Evolutionary conservation across 2,888 invertebrate genomes (phyloP).

Genomic region (Pammene aurita): DNA sequence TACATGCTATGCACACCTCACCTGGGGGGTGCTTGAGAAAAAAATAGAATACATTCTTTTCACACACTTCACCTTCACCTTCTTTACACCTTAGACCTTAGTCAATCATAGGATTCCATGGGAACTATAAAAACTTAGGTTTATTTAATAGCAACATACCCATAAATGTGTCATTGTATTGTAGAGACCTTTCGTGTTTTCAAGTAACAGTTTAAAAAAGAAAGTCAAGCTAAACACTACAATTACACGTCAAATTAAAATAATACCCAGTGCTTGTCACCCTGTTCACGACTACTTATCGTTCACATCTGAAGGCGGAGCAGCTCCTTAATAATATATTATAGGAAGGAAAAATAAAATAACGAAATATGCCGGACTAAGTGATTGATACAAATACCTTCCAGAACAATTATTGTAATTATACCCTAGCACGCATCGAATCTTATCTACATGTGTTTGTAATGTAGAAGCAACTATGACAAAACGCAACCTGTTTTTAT

Average conservation of each 20-base stretch:
- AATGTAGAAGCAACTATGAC: conserved; percentile 18
- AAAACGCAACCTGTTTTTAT: conserved; percentile 22
- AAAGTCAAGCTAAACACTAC: conserved; percentile 1
- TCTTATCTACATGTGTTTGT: conserved; percentile 23
- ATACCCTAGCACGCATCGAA: conserved; percentile 19
- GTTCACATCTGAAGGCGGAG: conserved; percentile 6
- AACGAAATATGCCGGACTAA: conserved; percentile 31
- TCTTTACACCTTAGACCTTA: too few species aligned
- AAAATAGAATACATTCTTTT: too few species aligned
- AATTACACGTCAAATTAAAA: conserved; percentile 25
- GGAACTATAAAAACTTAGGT: too few species aligned
- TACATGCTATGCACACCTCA: too few species aligned
- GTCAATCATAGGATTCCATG: too few species aligned
- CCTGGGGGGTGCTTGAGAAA: too few species aligned
- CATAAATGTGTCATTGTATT: not conserved
- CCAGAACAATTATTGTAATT: conserved; percentile 37
- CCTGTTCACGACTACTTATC: conserved; percentile 10
- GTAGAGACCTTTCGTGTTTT: not conserved
- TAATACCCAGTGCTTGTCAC: conserved; percentile 18
- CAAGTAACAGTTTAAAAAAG: conserved; percentile 7
- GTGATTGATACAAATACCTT: conserved; percentile 27
- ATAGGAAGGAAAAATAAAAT: conserved; percentile 21
- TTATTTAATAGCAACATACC: not conserved
- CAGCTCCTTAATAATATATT: conserved; percentile 20
- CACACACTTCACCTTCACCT: too few species aligned